Conservation (phyloP, 2,113 vertebrate species). For the Telmatochromis sp. region DNA sequence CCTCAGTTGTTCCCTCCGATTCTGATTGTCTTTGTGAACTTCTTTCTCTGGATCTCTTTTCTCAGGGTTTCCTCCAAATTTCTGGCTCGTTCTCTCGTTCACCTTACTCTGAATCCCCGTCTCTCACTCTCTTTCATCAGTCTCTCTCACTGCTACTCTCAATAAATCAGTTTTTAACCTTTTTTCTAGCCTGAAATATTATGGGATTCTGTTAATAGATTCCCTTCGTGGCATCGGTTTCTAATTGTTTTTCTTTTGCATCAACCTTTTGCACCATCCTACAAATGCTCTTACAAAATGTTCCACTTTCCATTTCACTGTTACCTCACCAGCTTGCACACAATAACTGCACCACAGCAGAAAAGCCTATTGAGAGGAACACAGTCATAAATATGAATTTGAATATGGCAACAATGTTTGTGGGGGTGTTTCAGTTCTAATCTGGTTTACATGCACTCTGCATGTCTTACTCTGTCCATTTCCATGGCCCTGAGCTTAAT, state of each 20-base stretch:
- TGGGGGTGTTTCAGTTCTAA: constrained; percentile 58
- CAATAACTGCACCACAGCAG: constrained; percentile 9
- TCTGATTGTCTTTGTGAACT: constrained; percentile 19
- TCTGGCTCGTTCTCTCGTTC: background rate
- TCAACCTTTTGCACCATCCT: background rate
- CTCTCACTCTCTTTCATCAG: background rate
- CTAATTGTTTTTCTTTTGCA: constrained; percentile 1
- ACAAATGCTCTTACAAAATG: background rate
- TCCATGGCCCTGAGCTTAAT: constrained; percentile 68
- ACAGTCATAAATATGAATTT: constrained; percentile 57
- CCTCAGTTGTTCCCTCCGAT: background rate
- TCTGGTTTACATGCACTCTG: constrained; percentile 69
- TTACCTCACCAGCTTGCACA: background rate
- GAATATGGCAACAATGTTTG: constrained; percentile 63
- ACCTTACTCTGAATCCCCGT: background rate
- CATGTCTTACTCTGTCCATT: constrained; percentile 67
- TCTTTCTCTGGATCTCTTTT: background rate
- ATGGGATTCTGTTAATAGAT: constrained; percentile 1
- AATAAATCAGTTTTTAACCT: background rate
- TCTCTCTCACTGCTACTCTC: background rate
- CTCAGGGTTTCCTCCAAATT: background rate
- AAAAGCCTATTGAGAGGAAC: constrained; percentile 47
- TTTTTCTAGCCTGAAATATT: background rate
- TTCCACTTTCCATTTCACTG: background rate
- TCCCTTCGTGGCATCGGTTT: background rate